Percentiles rank a stretch among this genome's conserved stretches.
Evolutionary conservation across 2,888 invertebrate species (phyloP).

Genomic region (Drosophila fulvimacula): DNA sequence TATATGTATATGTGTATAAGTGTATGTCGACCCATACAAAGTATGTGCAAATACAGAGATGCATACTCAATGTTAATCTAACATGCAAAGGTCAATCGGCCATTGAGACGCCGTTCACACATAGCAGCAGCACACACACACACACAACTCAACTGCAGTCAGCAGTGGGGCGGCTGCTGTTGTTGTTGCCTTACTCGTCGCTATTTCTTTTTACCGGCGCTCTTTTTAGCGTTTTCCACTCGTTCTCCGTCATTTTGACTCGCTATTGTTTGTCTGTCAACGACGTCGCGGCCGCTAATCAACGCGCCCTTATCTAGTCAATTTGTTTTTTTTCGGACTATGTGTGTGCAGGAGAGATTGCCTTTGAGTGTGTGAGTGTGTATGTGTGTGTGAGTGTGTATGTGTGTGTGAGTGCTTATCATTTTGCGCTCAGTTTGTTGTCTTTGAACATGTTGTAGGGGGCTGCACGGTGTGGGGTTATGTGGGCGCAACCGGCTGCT

Average conservation of each 20-base stretch:
- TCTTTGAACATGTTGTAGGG: slow-evolving; percentile 12
- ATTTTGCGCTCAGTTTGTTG: slow-evolving; percentile 53
- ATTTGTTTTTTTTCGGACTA: slow-evolving; percentile 29
- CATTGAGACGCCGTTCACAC: slow-evolving; percentile 55
- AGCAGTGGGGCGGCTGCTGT: slow-evolving; percentile 3
- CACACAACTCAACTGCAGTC: slow-evolving; percentile 22
- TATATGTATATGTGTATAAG: too few species aligned
- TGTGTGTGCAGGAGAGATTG: slow-evolving; percentile 1
- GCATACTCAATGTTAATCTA: slow-evolving; percentile 74
- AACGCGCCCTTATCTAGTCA: slow-evolving; percentile 75
- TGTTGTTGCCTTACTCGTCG: slow-evolving; percentile 27
- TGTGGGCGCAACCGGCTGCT: slow-evolving; percentile 46
- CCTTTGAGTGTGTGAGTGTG: neutral
- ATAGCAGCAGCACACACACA: slow-evolving; percentile 3
- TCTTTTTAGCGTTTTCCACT: slow-evolving; percentile 36
- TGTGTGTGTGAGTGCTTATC: slow-evolving; percentile 54
- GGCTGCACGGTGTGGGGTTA: neutral
- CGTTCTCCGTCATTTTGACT: slow-evolving; percentile 63
- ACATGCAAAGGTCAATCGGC: slow-evolving; percentile 80
- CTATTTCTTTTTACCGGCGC: slow-evolving; percentile 41
- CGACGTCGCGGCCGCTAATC: slow-evolving; percentile 62
- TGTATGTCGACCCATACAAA: slow-evolving; percentile 7
- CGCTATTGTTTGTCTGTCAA: slow-evolving; percentile 68
- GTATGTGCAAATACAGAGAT: slow-evolving; percentile 12
- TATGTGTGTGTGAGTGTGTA: slow-evolving; percentile 3